Evolutionary conservation across 2,888 invertebrate species (phyloP).

Genomic region (Oxyscelio sp.): DNA sequence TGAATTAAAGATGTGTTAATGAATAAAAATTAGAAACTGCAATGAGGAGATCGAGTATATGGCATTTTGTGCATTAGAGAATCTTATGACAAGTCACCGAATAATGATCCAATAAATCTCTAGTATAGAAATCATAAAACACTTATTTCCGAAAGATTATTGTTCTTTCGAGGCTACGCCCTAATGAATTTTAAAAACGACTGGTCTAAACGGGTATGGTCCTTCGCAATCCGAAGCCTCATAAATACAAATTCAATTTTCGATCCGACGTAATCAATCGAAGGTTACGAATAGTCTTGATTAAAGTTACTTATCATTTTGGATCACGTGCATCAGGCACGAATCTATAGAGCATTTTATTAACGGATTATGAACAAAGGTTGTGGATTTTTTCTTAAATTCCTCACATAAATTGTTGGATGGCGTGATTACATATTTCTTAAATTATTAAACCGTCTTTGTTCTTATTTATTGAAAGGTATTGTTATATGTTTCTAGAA

Average conservation of each 20-base stretch:
- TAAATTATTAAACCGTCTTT: not conserved
- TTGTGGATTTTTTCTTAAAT: slow-evolving; percentile 13
- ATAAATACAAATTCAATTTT: slow-evolving; percentile 71
- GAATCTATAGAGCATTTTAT: slow-evolving; percentile 34
- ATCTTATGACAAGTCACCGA: slow-evolving; percentile 38
- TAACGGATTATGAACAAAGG: slow-evolving; percentile 29
- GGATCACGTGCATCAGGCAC: slow-evolving; percentile 29
- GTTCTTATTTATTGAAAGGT: not conserved
- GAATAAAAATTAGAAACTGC: not conserved
- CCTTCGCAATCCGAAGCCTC: slow-evolving; percentile 29
- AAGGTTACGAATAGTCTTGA: slow-evolving; percentile 34
- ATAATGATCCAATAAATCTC: slow-evolving; percentile 58
- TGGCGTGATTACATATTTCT: not conserved
- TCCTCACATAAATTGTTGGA: slow-evolving; percentile 14
- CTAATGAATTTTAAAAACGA: slow-evolving; percentile 44
- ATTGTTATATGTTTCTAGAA: no score
- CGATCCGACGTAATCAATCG: slow-evolving; percentile 45
- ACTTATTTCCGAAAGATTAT: slow-evolving; percentile 63
- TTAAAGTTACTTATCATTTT: slow-evolving; percentile 48
- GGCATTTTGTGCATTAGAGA: no score
- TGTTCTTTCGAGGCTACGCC: slow-evolving; percentile 63
- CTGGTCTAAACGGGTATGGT: slow-evolving; percentile 1
- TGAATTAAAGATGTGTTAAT: not conserved
- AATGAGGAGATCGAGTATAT: no score
- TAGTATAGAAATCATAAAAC: slow-evolving; percentile 60